Evolutionary conservation across 2,888 invertebrate species (phyloP).

Genomic region (Teinopalpus imperialis): DNA sequence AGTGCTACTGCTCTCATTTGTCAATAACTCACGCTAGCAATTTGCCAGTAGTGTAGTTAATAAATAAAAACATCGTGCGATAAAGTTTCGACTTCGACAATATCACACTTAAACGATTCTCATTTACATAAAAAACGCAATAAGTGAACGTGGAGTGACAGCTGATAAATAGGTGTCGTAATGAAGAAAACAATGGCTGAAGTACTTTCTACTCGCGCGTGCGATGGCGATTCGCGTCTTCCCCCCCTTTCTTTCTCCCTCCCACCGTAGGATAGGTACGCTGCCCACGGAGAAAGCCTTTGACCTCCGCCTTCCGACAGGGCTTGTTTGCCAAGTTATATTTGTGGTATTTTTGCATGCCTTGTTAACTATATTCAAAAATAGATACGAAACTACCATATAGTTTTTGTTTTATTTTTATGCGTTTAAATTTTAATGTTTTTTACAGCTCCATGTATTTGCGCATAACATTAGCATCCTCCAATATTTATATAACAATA

Average conservation of each 20-base stretch:
- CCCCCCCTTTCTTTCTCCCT: slow-evolving; percentile 38
- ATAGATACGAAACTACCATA: background rate
- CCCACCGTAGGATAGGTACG: slow-evolving; percentile 36
- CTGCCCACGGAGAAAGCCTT: slow-evolving; percentile 73
- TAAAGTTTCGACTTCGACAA: slow-evolving; percentile 31
- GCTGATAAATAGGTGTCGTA: slow-evolving; percentile 72
- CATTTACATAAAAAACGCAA: slow-evolving; percentile 67
- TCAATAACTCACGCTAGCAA: too few species aligned
- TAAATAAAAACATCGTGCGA: slow-evolving; percentile 7
- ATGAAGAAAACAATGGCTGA: slow-evolving; percentile 72
- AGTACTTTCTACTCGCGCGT: slow-evolving; percentile 71
- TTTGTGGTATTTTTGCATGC: slow-evolving; percentile 55
- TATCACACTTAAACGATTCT: slow-evolving; percentile 34
- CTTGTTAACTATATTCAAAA: slow-evolving; percentile 28
- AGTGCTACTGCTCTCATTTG: too few species aligned
- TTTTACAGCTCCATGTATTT: too few species aligned
- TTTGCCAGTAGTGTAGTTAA: too few species aligned
- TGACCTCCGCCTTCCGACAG: slow-evolving; percentile 66
- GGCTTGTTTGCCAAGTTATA: slow-evolving; percentile 55
- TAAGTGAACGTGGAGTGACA: slow-evolving; percentile 55
- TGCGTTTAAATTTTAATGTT: too few species aligned
- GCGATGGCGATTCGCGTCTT: slow-evolving; percentile 40
- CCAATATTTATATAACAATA: too few species aligned
- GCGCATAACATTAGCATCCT: too few species aligned
- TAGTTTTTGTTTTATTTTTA: too few species aligned